Evolutionary conservation across 1,140 invertebrate genomes (phyloP).

Genomic region (Drosophila kepulauana): DNA sequence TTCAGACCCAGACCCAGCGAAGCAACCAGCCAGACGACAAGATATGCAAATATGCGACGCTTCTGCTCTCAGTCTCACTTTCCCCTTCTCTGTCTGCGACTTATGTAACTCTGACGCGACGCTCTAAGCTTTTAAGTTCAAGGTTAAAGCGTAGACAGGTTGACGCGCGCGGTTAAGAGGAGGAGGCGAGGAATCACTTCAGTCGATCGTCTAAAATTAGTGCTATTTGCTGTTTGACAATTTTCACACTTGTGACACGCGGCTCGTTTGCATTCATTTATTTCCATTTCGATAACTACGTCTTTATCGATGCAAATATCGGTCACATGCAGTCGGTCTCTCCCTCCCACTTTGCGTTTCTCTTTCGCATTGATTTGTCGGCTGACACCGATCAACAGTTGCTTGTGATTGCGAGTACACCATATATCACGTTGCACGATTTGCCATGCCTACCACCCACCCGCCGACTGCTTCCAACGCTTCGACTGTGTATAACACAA

Average conservation of each 20-base stretch:
- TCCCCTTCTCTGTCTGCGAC: constrained; percentile 29
- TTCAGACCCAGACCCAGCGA: constrained; percentile 22
- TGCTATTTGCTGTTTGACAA: constrained; percentile 37
- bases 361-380: neutral
- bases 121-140: constrained; percentile 57
- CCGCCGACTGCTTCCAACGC: neutral
- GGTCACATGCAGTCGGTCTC: constrained; percentile 57
- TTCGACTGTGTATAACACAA: constrained; percentile 23
- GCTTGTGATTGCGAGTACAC: constrained; percentile 13
- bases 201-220: constrained; percentile 43
- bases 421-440: constrained; percentile 65
- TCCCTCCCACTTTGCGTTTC: neutral
- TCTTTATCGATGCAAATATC: constrained; percentile 49
- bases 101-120: constrained; percentile 39
- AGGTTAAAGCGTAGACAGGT: constrained; percentile 45
- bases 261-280: constrained; percentile 9
- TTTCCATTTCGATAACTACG: constrained; percentile 31
- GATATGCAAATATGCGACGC: constrained; percentile 55
- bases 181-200: neutral
- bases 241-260: constrained; percentile 53
- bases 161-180: neutral
- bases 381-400: constrained; percentile 18
- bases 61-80: constrained; percentile 4
- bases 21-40: constrained; percentile 8
- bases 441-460: constrained; percentile 9